Percentiles rank a stretch among this genome's conserved stretches.
These are phyloP conservation scores for Recurvirostra avosetta DNA, from an alignment of 2,113 vertebrate species.

Conservation along the genomic window DNA sequence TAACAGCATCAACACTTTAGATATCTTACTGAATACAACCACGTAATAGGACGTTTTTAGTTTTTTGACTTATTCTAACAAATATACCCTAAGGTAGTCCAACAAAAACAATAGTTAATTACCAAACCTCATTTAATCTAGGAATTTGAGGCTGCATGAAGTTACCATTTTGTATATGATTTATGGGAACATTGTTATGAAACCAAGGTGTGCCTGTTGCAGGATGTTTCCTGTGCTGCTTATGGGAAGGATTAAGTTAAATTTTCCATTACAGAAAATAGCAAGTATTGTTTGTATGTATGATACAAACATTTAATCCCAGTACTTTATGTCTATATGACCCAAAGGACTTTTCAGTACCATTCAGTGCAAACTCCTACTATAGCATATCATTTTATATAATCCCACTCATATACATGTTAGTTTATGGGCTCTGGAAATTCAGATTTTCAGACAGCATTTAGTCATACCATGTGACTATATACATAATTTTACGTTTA, in stretches of 20 bases:
- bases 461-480: neutral
- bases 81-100: neutral
- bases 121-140: neutral
- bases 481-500: neutral
- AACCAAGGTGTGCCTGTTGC: neutral
- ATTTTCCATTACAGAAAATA: neutral
- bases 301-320: neutral
- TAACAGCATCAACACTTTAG: neutral
- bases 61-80: neutral
- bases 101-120: neutral
- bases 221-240: neutral
- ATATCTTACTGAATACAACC: neutral
- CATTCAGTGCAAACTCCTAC: neutral
- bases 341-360: neutral
- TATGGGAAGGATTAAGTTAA: neutral
- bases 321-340: neutral
- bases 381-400: neutral
- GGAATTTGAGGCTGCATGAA: neutral
- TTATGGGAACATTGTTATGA: neutral
- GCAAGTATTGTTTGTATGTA: neutral
- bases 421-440: neutral
- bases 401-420: fast-evolving
- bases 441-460: neutral
- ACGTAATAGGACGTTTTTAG: neutral
- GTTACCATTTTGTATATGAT: neutral